These are phyloP conservation scores for Neodontobutis hainanensis DNA, from an alignment of 2,113 vertebrate genomes.

Conservation along the genomic window DNA sequence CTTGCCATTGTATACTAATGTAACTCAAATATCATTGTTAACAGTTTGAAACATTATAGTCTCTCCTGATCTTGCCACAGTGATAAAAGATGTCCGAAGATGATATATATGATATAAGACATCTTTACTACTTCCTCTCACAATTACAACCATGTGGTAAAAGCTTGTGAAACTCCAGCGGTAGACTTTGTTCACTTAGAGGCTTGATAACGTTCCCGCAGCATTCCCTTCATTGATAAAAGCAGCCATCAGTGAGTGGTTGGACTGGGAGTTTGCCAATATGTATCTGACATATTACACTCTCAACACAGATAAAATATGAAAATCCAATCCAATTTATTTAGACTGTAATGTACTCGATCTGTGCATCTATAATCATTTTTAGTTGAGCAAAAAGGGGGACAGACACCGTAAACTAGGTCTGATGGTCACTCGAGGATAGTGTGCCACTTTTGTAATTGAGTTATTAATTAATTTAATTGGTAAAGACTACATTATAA, in stretches of 20 bases:
- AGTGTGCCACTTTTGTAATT: conserved; percentile 59
- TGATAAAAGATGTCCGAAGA: background rate
- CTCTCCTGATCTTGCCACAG: background rate
- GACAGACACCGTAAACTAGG: conserved; percentile 49
- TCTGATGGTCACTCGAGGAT: conserved; percentile 39
- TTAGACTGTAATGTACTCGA: background rate
- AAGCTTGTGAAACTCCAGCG: conserved; percentile 24
- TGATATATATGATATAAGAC: conserved; percentile 19
- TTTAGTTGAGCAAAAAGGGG: conserved; percentile 26
- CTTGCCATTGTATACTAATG: no score
- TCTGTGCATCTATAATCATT: background rate
- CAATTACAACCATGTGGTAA: conserved; percentile 32
- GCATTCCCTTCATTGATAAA: conserved; percentile 28
- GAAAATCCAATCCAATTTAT: background rate
- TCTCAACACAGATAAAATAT: background rate
- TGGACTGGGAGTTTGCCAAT: background rate
- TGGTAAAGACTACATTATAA: conserved; percentile 36
- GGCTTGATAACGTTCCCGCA: conserved; percentile 46
- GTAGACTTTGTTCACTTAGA: conserved; percentile 42
- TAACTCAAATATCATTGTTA: no score
- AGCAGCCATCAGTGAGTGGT: conserved; percentile 15
- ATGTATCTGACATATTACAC: conserved; percentile 11
- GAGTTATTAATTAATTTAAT: conserved; percentile 47
- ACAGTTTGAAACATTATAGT: no score
- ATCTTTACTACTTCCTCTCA: conserved; percentile 33